These are phyloP conservation scores for Cephus spinipes DNA, from an alignment of 2,888 invertebrate species.

Conservation along the genomic window DNA sequence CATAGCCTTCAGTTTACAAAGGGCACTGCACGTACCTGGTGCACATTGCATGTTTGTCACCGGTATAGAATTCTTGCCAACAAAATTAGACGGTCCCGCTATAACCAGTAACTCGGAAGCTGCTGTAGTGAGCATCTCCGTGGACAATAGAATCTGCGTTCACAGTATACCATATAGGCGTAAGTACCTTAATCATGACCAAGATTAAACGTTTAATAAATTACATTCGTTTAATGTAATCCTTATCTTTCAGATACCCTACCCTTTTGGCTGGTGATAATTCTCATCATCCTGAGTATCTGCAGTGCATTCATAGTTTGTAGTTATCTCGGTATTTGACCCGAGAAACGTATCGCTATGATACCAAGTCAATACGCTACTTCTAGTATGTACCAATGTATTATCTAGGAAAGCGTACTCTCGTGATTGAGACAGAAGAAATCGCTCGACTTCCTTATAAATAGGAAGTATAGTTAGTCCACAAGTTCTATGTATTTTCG, in stretches of 20 bases:
- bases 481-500: not conserved
- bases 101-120: slow-evolving; percentile 83
- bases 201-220: not conserved
- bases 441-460: not conserved
- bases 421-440: not conserved
- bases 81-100: slow-evolving; percentile 76
- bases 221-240: not conserved
- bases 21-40: slow-evolving; percentile 82
- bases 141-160: slow-evolving; percentile 93
- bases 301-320: slow-evolving; percentile 85
- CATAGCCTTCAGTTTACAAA: slow-evolving; percentile 92
- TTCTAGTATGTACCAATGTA: not conserved
- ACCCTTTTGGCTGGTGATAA: slow-evolving; percentile 84
- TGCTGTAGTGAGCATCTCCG: slow-evolving; percentile 93
- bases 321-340: slow-evolving; percentile 82
- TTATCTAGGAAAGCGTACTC: not conserved
- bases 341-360: slow-evolving; percentile 19
- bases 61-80: slow-evolving; percentile 91
- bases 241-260: slow-evolving; percentile 76
- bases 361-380: slow-evolving; percentile 12
- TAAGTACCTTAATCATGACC: slow-evolving; percentile 67
- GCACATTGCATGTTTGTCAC: slow-evolving; percentile 98
- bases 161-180: slow-evolving; percentile 86
- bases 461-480: not conserved
- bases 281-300: slow-evolving; percentile 80